Evolutionary conservation across 2,888 invertebrate species (phyloP), one percentile per base, ranked within the genome.

Genomic region (Dryococelus australis): DNA sequence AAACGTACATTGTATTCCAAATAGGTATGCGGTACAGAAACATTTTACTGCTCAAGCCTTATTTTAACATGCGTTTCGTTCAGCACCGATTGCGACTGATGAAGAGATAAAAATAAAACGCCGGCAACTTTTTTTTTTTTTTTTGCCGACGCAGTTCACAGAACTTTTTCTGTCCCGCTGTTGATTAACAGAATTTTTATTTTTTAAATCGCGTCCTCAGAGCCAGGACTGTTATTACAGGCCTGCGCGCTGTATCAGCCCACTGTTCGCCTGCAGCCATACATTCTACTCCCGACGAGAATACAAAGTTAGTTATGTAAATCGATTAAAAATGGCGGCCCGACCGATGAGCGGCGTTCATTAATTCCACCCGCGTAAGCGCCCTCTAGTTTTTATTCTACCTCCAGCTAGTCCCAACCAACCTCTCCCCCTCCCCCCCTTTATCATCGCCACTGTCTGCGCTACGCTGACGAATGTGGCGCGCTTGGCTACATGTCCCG

Each of bases 131-230:
- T 20, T 24, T 65, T 65, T n/a, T 65, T 65, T 65, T 65, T 65
- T 65, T 65, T 16, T 65, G 20, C n/a, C 8, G 65, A 16, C 65
- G 65, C 65, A 65, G 65, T 65, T 24, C 16, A 24, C 3, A 16
- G 65, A 24, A 65, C 65, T 20, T n/a, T n/a, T n/a, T 16, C 16
- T 65, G 20, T 65, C n/a, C n/a, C 24, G n/a, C 20, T 65, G 65
- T 65, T 65, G 65, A 65, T 65, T 65, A 65, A 65, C 65, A 65
- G 65, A 65, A 65, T 65, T 65, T 65, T 65, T 16, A 65, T 65
- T 65, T 65, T 65, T n/a, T 16, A 65, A 65, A 65, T n/a, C 24
- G 13, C 65, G 8, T n/a, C 0, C 10, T 1, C 1, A 0, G 8
- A 1, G 65, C 24, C 6, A 5, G 65, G 8, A 20, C 65, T 65